A percentile compares a stretch with the other conserved stretches of the same genome.
phyloP scores from a whole-genome alignment of 2,113 vertebrate genomes.

The Apteryx owenii region DNA sequence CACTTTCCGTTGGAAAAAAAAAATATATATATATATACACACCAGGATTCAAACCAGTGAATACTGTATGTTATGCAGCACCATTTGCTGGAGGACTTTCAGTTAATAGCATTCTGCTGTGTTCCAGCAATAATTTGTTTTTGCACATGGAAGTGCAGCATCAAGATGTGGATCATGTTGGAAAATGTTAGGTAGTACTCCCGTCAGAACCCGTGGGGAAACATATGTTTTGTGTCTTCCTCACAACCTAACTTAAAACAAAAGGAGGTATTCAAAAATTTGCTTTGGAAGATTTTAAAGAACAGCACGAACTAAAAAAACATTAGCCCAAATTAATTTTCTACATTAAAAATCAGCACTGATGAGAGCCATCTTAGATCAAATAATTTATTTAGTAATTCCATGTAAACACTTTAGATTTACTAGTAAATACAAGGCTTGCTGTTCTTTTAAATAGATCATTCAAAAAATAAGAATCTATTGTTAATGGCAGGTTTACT shows the following conservation, averaged over 20 bases:
- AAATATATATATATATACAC: too few species aligned
- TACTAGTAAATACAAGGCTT: conserved; percentile 73
- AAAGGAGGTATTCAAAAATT: neutral
- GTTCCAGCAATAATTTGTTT: neutral
- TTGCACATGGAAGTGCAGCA: neutral
- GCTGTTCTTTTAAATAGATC: conserved; percentile 71
- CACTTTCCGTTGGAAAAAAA: conserved; percentile 1
- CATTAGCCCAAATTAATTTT: conserved; percentile 42
- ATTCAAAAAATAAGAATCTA: conserved; percentile 76
- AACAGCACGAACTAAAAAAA: conserved; percentile 37
- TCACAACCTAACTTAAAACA: conserved; percentile 15
- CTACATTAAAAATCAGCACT: conserved; percentile 71
- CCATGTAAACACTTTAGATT: conserved; percentile 74
- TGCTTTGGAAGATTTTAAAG: conserved; percentile 51
- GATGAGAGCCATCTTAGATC: conserved; percentile 70
- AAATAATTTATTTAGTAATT: conserved; percentile 74
- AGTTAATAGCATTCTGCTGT: neutral
- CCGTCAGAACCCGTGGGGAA: conserved; percentile 8
- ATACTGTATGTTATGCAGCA: neutral
- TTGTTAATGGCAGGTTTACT: conserved; percentile 73
- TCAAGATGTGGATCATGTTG: neutral
- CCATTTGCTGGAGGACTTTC: neutral
- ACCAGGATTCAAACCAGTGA: neutral
- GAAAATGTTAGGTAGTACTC: neutral
- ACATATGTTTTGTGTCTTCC: neutral